A percentile compares a stretch with the other conserved stretches of the same genome.
Conservation (phyloP, 2,113 vertebrate species). For the Benitochromis conjunctus region DNA sequence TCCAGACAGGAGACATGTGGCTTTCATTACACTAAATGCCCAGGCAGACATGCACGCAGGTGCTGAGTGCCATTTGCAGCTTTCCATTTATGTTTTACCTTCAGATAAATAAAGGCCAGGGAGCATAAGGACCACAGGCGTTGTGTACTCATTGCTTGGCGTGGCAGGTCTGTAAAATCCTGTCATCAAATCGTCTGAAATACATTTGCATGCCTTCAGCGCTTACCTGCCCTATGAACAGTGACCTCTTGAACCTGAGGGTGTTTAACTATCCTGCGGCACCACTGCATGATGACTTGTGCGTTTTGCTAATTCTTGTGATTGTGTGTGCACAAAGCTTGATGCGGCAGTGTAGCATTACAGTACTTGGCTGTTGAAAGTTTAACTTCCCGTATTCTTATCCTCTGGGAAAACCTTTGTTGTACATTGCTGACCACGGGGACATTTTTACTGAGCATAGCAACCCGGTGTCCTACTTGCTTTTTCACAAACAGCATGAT, state of each 20-base stretch:
- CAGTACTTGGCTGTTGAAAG: background rate
- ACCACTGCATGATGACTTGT: conserved; percentile 18
- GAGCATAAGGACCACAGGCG: conserved; percentile 9
- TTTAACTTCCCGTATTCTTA: conserved; percentile 23
- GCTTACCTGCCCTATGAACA: conserved; percentile 27
- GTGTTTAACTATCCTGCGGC: conserved; percentile 12
- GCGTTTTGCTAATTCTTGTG: conserved; percentile 12
- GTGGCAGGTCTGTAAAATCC: conserved; percentile 32
- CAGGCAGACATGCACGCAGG: conserved; percentile 45
- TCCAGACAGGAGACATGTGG: conserved; percentile 64
- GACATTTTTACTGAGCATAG: conserved; percentile 51
- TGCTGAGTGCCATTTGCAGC: conserved; percentile 47
- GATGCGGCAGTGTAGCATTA: conserved; percentile 21
- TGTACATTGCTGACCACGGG: conserved; percentile 46
- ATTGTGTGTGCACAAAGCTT: conserved; percentile 1
- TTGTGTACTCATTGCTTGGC: conserved; percentile 34
- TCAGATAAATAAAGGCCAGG: conserved; percentile 51
- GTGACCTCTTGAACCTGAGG: conserved; percentile 29
- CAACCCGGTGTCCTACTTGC: conserved; percentile 39
- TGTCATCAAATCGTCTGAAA: conserved; percentile 9
- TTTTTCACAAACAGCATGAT: conserved; percentile 41
- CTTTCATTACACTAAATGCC: conserved; percentile 73
- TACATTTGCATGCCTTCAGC: background rate
- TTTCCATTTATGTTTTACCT: conserved; percentile 52
- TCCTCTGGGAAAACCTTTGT: conserved; percentile 32